Evolutionary conservation across 1,140 invertebrate genomes (phyloP).

Genomic region (Lanistes nyassanus): DNA sequence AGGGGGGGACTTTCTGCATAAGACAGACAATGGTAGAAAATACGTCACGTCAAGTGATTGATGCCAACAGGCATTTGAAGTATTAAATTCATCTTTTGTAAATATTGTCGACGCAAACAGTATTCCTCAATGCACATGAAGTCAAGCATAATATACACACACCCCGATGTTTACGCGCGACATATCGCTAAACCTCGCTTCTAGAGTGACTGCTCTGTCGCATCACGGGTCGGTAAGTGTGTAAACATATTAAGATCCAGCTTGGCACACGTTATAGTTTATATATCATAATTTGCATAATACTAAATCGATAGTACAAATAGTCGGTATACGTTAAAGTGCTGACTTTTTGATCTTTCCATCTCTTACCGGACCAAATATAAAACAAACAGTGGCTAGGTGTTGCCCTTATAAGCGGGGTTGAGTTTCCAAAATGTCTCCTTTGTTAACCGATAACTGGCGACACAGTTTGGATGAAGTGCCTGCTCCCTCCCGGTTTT

Average conservation of each 20-base stretch:
- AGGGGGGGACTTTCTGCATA: neutral
- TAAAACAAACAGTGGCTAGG: neutral
- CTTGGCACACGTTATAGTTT: no score
- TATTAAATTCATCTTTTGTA: conserved; percentile 12
- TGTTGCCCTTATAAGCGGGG: neutral
- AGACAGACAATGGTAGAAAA: neutral
- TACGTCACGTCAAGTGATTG: conserved; percentile 1
- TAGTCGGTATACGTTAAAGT: neutral
- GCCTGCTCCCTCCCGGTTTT: neutral
- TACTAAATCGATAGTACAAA: no score
- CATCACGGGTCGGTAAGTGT: no score
- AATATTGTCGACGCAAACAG: no score
- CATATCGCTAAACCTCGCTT: no score
- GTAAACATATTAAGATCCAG: no score
- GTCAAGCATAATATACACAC: no score
- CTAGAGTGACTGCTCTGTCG: no score
- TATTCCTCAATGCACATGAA: no score
- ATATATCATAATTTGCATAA: no score
- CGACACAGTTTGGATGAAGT: neutral
- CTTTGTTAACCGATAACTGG: no score
- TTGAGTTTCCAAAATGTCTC: neutral
- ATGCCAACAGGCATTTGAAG: conserved; percentile 20
- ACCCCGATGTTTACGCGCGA: no score
- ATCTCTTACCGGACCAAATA: neutral
- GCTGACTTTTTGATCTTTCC: neutral